Percentiles rank a stretch among this genome's conserved stretches.
Conservation (phyloP, 2,113 vertebrate genomes). For the Micromys minutus region DNA sequence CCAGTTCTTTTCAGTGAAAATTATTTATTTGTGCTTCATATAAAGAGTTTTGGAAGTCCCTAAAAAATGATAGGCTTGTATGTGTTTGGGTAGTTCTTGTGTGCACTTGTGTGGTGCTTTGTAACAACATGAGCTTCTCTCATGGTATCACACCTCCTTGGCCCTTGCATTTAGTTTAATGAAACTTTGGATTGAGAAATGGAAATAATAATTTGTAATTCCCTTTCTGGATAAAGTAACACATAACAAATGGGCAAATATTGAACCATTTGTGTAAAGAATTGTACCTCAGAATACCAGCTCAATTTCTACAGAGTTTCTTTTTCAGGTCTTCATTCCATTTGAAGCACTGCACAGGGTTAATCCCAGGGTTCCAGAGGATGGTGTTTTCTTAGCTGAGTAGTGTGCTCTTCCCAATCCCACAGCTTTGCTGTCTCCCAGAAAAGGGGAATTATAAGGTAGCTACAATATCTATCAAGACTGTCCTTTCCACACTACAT, state of each 20-base stretch:
- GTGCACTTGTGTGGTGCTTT: neutral
- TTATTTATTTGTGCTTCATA: neutral
- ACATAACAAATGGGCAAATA: neutral
- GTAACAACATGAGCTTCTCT: neutral
- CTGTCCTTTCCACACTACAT: neutral
- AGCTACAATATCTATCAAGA: neutral
- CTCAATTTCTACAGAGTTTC: neutral
- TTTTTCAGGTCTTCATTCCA: neutral
- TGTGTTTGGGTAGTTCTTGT: neutral
- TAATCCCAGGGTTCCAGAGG: neutral
- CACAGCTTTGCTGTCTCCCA: neutral
- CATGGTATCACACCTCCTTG: neutral
- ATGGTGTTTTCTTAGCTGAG: neutral
- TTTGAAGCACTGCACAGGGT: neutral
- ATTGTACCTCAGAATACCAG: neutral
- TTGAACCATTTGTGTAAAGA: neutral
- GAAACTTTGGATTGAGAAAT: slow-evolving; percentile 27
- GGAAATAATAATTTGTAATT: slow-evolving; percentile 51
- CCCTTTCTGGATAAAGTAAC: neutral
- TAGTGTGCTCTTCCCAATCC: neutral
- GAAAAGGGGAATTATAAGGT: neutral
- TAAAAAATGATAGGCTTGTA: neutral
- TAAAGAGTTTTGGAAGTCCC: slow-evolving; percentile 5
- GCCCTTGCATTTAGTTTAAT: neutral
- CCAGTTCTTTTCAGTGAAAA: neutral